Evolutionary conservation across 2,113 vertebrate species (phyloP), one percentile per base, ranked within the genome.

Genomic region (Macquaria ambigua): DNA sequence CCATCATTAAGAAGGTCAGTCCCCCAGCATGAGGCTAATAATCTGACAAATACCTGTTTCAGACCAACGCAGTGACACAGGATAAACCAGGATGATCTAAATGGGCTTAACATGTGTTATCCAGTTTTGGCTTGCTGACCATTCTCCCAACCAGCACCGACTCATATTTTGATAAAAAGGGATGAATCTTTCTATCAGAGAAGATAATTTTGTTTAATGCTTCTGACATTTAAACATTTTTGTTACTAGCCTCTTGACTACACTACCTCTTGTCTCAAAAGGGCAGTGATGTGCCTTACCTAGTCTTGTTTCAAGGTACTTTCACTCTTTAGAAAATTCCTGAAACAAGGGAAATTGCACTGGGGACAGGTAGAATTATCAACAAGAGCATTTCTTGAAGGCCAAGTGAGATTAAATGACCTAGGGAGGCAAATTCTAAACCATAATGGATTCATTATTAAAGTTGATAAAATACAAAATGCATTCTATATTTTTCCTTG

Each of bases 1-100:
- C 20, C 41, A 64, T 80, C 64, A 68, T 68, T 74, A 82, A 74
- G 71, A 75, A 68, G 43, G 68, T 34, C 79, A 70, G 59, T 50
- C 46, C 34, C 56, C 18, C 10, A 46, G 50, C 12, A 28, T 25
- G 59, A 56, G 21, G 43, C 56, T 61, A 79, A 79, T 82, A 55
- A 77, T 84, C 37, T 79, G 68, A 58, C 25, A 53, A 64, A 50
- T 41, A 37, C 10, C 18, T 66, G 5, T 56, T 73, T 31, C 61
- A 68, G 18, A 28, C 59, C 8, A 28, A 56, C 56, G 77, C n/a
- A 70, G 41, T 55, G 41, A 75, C 53, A 41, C 61, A 16, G 34
- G n/a, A 72, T 37, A 39, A 66, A 67, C 5, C 23, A 41, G 28
- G 50, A 5, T 67, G 14, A 73, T n/a, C 46, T 48, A 46, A 68